Evolutionary conservation across 30 jellyfish, hydroid and myxozoan genomes (phyloP).

Genomic region (Nemopilema nomurai): DNA sequence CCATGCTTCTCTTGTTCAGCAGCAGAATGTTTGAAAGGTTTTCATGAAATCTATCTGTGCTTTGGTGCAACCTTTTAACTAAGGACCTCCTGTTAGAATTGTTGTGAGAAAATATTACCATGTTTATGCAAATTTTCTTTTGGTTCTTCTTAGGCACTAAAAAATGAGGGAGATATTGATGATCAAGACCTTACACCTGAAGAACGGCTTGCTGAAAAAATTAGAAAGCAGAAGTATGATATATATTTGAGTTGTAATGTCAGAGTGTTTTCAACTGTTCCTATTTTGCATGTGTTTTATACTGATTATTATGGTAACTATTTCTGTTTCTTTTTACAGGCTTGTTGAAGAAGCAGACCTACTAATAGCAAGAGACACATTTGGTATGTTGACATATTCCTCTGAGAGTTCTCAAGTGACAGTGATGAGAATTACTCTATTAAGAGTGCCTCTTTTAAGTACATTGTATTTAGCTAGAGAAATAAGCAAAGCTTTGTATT

Average conservation of each 20-base stretch:
- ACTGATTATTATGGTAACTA: not conserved
- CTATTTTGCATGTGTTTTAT: not conserved
- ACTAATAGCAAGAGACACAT: constrained; percentile 88
- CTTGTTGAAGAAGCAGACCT: constrained; percentile 95
- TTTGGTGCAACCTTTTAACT: too few species aligned
- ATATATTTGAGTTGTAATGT: not conserved
- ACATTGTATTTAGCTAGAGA: too few species aligned
- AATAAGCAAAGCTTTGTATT: too few species aligned
- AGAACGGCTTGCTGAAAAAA: constrained; percentile 78
- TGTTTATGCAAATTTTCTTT: not conserved
- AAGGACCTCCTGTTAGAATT: too few species aligned
- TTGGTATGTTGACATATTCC: constrained; percentile 70
- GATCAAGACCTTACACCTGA: constrained; percentile 83
- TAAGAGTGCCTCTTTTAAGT: not conserved
- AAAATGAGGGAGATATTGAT: constrained; percentile 55
- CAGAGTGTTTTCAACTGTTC: too few species aligned
- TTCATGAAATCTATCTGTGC: too few species aligned
- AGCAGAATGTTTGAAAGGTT: too few species aligned
- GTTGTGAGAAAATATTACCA: too few species aligned
- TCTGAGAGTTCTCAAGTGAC: not conserved
- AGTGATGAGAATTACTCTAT: not conserved
- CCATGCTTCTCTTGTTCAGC: too few species aligned
- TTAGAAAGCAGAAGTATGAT: constrained; percentile 78
- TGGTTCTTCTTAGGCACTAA: constrained; percentile 25
- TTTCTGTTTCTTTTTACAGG: constrained; percentile 17